Evolutionary conservation across 2,113 vertebrate genomes (phyloP), one percentile per base, ranked within the genome.

Genomic region (Upupa epops): DNA sequence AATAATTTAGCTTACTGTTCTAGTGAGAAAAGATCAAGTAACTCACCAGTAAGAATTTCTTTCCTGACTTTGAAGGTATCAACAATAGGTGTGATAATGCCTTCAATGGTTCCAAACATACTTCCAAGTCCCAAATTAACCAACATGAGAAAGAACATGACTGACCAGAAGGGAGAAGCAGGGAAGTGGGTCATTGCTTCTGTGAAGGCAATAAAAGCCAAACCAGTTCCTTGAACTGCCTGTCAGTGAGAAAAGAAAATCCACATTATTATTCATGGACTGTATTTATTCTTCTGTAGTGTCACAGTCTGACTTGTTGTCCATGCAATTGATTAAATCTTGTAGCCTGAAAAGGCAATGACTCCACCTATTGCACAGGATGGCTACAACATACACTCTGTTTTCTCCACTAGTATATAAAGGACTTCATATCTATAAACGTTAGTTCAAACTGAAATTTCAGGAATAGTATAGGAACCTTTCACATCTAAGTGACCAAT

Each of bases 161-260:
- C 99, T 11, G 99, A 99, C 99, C 99, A 99, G 97, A 99, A 99
- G 9, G 99, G 99, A 31, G 99, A 98, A 20, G 98, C 99, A 12
- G 99, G 99, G 89, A 99, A 99, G 93, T 99, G 99, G 9, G 99
- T 99, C 99, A 99, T 99, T 15, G 99, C 99, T 97, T 99, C 99
- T 3, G 99, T 99, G 95, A 99, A 99, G 93, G 99, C 98, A 64
- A 99, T 99, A 94, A 99, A 99, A 82, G 99, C 99, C 96, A 99
- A 96, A 21, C 99, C 99, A 58, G 99, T 99, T 58, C 99, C 99
- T 90, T 99, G 99, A 72, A 99, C 98, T 2, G 98, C 98, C 99
- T 99, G 97, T 34, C 52, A 93, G 58, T 45, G 6, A 96, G 5
- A 81, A 60, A 65, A 52, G 40, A 42, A 54, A 84, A 90, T 19